These are phyloP conservation scores for Gonatopus flavifemur DNA, from an alignment of 1,140 invertebrate genomes.

Conservation along the genomic window DNA sequence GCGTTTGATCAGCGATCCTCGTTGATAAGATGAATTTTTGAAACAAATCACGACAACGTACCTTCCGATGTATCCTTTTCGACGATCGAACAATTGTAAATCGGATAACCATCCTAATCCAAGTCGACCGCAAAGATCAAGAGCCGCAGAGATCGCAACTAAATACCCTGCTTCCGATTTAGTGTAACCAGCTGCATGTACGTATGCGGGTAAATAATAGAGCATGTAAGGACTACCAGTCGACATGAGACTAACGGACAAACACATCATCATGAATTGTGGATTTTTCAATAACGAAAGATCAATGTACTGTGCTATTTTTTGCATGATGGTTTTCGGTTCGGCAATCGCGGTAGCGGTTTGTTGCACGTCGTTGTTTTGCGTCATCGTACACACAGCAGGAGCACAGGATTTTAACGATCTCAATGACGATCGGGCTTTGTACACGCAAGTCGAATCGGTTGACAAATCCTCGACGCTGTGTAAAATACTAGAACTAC, in stretches of 20 bases:
- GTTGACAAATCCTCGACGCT: conserved; percentile 74
- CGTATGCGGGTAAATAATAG: conserved; percentile 74
- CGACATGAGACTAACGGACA: conserved; percentile 74
- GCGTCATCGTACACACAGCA: conserved; percentile 37
- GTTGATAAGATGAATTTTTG: too few relatives aligned
- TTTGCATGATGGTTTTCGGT: conserved; percentile 41
- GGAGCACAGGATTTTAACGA: conserved; percentile 45
- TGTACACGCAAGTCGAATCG: conserved; percentile 74
- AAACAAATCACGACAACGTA: too few relatives aligned
- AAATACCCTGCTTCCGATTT: conserved; percentile 71
- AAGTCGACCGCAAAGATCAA: conserved; percentile 70
- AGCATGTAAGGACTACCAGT: conserved; percentile 75
- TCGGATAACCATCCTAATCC: conserved; percentile 73
- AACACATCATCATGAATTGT: conserved; percentile 71
- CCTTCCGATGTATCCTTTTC: conserved; percentile 73
- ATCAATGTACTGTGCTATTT: conserved; percentile 64
- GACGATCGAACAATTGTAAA: conserved; percentile 68
- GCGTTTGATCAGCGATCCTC: too few relatives aligned
- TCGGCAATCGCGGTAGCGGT: conserved; percentile 20
- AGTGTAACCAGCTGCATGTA: conserved; percentile 66
- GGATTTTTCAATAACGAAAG: conserved; percentile 67
- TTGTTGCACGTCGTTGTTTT: conserved; percentile 17
- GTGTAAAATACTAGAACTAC: conserved; percentile 70
- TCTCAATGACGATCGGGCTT: conserved; percentile 59
- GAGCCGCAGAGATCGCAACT: conserved; percentile 71